Percentiles rank a stretch among this genome's conserved stretches.
Conservation (phyloP, 1,140 invertebrate species). For the Drosophila saltans region DNA sequence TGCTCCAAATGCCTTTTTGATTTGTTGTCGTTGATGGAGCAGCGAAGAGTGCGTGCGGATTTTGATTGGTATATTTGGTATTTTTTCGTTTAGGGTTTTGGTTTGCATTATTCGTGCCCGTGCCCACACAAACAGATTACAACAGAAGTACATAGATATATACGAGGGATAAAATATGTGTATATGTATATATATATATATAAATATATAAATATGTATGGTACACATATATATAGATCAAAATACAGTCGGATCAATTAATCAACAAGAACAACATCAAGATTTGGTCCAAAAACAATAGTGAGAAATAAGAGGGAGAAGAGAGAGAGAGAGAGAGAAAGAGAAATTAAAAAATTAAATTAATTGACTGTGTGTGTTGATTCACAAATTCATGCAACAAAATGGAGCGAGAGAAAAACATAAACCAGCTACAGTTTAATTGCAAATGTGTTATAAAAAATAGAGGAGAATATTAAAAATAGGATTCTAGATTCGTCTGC, state of each 20-base stretch:
- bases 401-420: slow-evolving; percentile 13
- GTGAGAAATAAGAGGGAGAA: background rate
- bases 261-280: slow-evolving; percentile 23
- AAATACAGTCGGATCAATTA: slow-evolving; percentile 27
- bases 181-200: slow-evolving; percentile 1
- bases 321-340: slow-evolving; percentile 46
- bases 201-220: too few relatives aligned
- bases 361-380: slow-evolving; percentile 12
- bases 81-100: background rate
- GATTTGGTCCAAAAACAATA: slow-evolving; percentile 13
- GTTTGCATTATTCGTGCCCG: background rate
- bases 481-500: background rate
- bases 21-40: slow-evolving; percentile 11
- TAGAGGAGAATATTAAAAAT: background rate
- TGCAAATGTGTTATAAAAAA: background rate
- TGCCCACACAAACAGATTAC: slow-evolving; percentile 8
- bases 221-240: slow-evolving; percentile 13
- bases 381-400: slow-evolving; percentile 1
- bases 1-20: slow-evolving; percentile 16
- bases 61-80: slow-evolving; percentile 12
- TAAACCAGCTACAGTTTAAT: slow-evolving; percentile 19
- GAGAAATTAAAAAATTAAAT: slow-evolving; percentile 47
- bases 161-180: background rate
- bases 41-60: slow-evolving; percentile 25
- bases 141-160: background rate